Base-by-base conservation (phyloP, 2,797 vertebrate genomes). In the Labroides dimidiatus region DNA sequence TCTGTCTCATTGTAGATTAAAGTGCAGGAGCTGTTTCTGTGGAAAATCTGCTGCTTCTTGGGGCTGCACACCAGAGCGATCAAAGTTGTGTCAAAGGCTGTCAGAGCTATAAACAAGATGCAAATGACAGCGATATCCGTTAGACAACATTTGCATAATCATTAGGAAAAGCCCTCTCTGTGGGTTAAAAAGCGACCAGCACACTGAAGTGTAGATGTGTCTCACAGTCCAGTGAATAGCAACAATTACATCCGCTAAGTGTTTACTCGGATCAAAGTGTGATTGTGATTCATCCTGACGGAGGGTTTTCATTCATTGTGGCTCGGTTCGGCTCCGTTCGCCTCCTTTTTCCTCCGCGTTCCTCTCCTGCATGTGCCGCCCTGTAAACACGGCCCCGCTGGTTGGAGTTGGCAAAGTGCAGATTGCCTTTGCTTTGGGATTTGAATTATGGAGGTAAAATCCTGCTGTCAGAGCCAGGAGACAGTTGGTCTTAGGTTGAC, bases 401-500 rank as follows among this genome's bases (percentile, higher is more conserved):
- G 92, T 91, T 63, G 87, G 93, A 96, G 95, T 91, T 79, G 85
- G 85, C 78, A 70, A 82, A 92, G 95, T 94, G 95, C 95, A 93
- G 95, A 95, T 96, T 93, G 94, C 80, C 95, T 95, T 95, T 94
- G 96, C 95, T 97, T 94, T 96, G 97, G 97, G 96, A 97, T 99
- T 99, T 99, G 97, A 98, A 99, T 99, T 97, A 96, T 98, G 97
- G 97, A 98, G 97, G 97, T 99, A 99, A 98, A 97, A 97, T 95
- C 94, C 95, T 97, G 96, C 96, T 97, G 97, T 98, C 96, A 98
- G 95, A 98, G 96, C 94, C 96, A 98, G 95, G 95, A 99, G 97
- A 98, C 96, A 97, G 97, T 97, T 98, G 97, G 96, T 99, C 96
- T 99, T 96, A 95, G 96, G 97, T 97, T 97, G 97, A 98, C 97